A percentile compares a stretch with the other conserved stretches of the same genome.
Evolutionary conservation across 1,140 invertebrate species (phyloP).

Genomic region (Drosophila melanica): DNA sequence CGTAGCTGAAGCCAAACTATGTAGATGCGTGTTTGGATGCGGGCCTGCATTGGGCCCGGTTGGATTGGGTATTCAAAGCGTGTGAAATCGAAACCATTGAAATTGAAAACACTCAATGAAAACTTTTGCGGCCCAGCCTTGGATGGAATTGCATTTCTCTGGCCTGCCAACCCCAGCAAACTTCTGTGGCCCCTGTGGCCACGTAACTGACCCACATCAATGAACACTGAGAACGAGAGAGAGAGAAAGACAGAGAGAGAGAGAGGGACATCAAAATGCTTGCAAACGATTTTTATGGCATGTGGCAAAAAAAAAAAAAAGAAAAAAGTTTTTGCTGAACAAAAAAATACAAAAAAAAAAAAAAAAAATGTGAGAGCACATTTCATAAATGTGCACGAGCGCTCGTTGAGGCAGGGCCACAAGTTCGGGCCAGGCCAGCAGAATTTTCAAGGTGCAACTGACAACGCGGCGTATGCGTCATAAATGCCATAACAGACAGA

Average conservation of each 20-base stretch:
- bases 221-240: conserved; percentile 2
- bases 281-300: conserved; percentile 65
- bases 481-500: conserved; percentile 57
- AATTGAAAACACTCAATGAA: conserved; percentile 76
- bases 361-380: conserved; percentile 44
- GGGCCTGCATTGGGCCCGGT: conserved; percentile 21
- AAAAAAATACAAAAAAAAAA: conserved; percentile 18
- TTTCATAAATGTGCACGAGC: conserved; percentile 73
- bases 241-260: conserved; percentile 9
- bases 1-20: conserved; percentile 37
- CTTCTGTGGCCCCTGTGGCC: conserved; percentile 57
- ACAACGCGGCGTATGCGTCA: conserved; percentile 72
- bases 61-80: conserved; percentile 46
- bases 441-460: conserved; percentile 68
- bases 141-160: conserved; percentile 71
- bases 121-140: conserved; percentile 69
- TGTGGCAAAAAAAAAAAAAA: conserved; percentile 46
- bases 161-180: conserved; percentile 28
- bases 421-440: conserved; percentile 39
- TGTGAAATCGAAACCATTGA: conserved; percentile 78
- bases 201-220: conserved; percentile 74
- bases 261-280: conserved; percentile 23
- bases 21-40: conserved; percentile 50
- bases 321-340: conserved; percentile 34
- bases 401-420: conserved; percentile 27